Evolutionary conservation across 1,140 invertebrate genomes (phyloP).

Genomic region (Atta colombica): DNA sequence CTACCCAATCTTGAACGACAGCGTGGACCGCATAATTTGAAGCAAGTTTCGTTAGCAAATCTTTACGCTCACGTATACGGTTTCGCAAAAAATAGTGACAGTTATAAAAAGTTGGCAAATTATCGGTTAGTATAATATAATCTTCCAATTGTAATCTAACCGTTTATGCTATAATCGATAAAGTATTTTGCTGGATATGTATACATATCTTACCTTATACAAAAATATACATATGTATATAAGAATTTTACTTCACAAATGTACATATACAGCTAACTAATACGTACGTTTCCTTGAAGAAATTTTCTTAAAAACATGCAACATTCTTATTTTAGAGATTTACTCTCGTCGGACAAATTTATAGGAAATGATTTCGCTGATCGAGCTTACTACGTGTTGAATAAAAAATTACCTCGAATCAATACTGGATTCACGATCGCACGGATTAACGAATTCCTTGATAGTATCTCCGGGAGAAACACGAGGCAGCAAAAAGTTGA

Average conservation of each 20-base stretch:
- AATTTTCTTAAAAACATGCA: not conserved
- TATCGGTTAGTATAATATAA: constrained; percentile 82
- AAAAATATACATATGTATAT: not conserved
- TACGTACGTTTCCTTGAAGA: not conserved
- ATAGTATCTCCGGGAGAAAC: constrained; percentile 89
- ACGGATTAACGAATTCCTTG: constrained; percentile 90
- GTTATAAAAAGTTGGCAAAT: constrained; percentile 90
- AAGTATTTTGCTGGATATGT: too few relatives aligned
- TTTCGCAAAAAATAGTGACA: constrained; percentile 88
- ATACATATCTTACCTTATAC: too few relatives aligned
- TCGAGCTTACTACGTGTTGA: constrained; percentile 90
- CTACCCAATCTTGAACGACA: constrained; percentile 90
- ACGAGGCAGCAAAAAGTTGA: constrained; percentile 84
- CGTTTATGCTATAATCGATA: too few relatives aligned
- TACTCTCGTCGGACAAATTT: constrained; percentile 77
- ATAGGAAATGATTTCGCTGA: constrained; percentile 91
- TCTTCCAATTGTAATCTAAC: not conserved
- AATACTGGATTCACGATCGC: constrained; percentile 87
- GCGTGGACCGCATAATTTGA: constrained; percentile 89
- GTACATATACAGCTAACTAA: not conserved
- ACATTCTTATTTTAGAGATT: constrained; percentile 75
- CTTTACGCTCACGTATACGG: constrained; percentile 91
- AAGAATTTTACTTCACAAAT: not conserved
- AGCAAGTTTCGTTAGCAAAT: constrained; percentile 89
- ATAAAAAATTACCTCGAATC: constrained; percentile 87